Evolutionary conservation across 2,113 vertebrate species (phyloP).

Genomic region (Oreocharis arfaki): DNA sequence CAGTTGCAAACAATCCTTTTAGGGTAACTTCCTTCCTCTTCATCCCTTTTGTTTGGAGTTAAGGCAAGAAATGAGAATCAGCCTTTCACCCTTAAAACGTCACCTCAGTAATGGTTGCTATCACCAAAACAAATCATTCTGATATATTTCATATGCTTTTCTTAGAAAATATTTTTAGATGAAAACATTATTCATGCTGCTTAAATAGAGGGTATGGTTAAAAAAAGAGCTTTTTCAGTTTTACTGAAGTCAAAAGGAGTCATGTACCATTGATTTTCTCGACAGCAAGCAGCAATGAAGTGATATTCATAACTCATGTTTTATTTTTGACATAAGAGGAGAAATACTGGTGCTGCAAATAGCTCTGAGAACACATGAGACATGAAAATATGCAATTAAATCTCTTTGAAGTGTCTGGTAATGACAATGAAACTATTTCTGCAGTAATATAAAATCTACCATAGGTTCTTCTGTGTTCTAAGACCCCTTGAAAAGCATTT

Average conservation of each 20-base stretch:
- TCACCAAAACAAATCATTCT: not conserved
- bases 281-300: not conserved
- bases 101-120: not conserved
- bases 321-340: conserved; percentile 7
- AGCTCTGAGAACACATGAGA: not conserved
- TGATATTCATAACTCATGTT: not conserved
- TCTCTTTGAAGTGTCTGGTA: not conserved
- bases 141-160: not conserved
- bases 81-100: not conserved
- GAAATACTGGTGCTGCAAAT: not conserved
- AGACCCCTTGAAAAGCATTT: not conserved
- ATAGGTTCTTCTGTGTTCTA: not conserved
- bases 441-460: not conserved
- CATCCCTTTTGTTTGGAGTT: not conserved
- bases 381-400: conserved; percentile 16
- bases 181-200: not conserved
- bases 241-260: not conserved
- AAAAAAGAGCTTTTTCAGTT: not conserved
- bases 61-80: not conserved
- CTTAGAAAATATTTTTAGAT: not conserved
- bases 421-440: not conserved
- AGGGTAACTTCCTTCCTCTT: not conserved
- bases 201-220: not conserved
- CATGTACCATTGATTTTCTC: not conserved
- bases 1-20: not conserved